Evolutionary conservation across 2,888 invertebrate genomes (phyloP).

Genomic region (Trissolcus japonicus): DNA sequence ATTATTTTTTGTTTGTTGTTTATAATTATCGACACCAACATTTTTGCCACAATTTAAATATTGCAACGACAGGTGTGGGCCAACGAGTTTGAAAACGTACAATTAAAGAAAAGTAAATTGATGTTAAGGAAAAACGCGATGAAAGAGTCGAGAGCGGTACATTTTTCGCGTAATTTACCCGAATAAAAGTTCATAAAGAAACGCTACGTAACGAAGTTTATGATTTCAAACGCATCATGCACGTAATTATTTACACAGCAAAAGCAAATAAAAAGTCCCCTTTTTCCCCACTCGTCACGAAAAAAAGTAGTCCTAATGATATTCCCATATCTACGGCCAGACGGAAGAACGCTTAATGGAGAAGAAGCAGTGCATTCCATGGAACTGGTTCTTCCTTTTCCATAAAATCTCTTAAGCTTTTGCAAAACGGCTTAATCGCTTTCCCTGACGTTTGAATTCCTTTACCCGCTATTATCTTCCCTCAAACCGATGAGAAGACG

Average conservation of each 20-base stretch:
- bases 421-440: constrained; percentile 66
- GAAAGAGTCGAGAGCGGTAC: constrained; percentile 13
- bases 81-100: constrained; percentile 1
- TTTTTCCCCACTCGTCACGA: neutral
- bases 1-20: too few species aligned
- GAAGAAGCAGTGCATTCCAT: constrained; percentile 67
- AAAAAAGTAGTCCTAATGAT: constrained; percentile 34
- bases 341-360: constrained; percentile 72
- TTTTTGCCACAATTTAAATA: neutral
- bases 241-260: constrained; percentile 41
- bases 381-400: constrained; percentile 60
- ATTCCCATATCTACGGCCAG: constrained; percentile 66
- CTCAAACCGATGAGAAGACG: constrained; percentile 48
- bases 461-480: constrained; percentile 57
- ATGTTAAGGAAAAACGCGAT: constrained; percentile 3
- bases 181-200: constrained; percentile 36
- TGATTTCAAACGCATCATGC: constrained; percentile 24
- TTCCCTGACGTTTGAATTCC: constrained; percentile 65
- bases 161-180: constrained; percentile 34
- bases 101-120: constrained; percentile 14
- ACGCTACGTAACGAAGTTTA: constrained; percentile 36
- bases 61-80: neutral
- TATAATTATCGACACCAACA: neutral
- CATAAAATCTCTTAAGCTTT: constrained; percentile 59
- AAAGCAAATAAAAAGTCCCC: constrained; percentile 17